phyloP scores from a whole-genome alignment of 2,888 invertebrate genomes.

The Rhopalosiphum nymphaeae region DNA sequence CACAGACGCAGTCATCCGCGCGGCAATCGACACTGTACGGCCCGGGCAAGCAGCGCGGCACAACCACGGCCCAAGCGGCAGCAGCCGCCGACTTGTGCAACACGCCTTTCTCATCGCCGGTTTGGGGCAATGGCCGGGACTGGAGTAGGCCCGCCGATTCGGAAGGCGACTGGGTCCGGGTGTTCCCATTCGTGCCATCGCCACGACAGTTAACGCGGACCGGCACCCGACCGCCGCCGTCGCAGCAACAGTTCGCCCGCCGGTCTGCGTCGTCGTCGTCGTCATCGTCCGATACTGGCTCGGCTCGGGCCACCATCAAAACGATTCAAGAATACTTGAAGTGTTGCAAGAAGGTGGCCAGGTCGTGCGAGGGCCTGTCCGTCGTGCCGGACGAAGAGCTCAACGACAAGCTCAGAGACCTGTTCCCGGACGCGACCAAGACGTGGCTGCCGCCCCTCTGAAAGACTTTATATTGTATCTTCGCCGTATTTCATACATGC shows the following conservation, averaged over 20 bases:
- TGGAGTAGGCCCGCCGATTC: constrained; percentile 77
- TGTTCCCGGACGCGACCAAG: constrained; percentile 46
- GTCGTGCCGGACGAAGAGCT: constrained; percentile 43
- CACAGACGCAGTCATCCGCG: constrained; percentile 69
- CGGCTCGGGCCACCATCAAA: constrained; percentile 52
- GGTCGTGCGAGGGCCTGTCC: constrained; percentile 46
- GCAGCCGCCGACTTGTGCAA: not conserved
- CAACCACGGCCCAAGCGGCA: not conserved
- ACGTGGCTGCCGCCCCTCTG: constrained; percentile 50
- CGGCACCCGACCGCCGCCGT: not conserved
- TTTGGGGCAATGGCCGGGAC: constrained; percentile 81
- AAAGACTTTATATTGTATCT: not conserved
- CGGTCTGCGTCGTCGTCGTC: not conserved
- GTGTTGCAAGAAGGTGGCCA: constrained; percentile 53
- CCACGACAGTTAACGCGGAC: constrained; percentile 34
- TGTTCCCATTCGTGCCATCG: constrained; percentile 74
- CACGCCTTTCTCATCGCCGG: constrained; percentile 67
- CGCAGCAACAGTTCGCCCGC: constrained; percentile 7
- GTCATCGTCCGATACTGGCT: constrained; percentile 12
- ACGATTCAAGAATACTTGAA: constrained; percentile 61
- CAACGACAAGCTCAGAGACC: constrained; percentile 53
- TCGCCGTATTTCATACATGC: not conserved
- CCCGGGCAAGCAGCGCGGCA: constrained; percentile 8
- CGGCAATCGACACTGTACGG: constrained; percentile 32
- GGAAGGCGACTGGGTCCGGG: constrained; percentile 83